These are phyloP conservation scores for Asarcornis scutulata DNA, from an alignment of 2,113 vertebrate species.

Conservation along the genomic window DNA sequence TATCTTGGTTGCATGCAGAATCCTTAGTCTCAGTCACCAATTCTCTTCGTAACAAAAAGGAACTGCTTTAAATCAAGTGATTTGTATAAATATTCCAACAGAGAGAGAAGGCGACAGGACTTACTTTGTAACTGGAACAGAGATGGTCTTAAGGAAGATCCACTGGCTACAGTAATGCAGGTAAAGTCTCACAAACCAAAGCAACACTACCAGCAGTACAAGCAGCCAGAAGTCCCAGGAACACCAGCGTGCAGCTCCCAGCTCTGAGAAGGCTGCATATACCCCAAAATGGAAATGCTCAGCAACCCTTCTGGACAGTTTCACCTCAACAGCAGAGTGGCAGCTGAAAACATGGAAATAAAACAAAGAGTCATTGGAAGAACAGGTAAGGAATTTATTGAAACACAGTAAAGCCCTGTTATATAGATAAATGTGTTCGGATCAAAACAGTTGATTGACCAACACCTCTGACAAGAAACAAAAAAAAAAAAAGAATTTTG, in stretches of 20 bases:
- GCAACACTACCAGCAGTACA: slow-evolving; percentile 78
- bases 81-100: not conserved
- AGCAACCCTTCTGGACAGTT: not conserved
- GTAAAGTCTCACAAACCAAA: slow-evolving; percentile 93
- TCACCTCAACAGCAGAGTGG: not conserved
- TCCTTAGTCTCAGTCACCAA: not conserved
- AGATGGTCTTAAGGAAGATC: slow-evolving; percentile 88
- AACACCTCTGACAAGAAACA: not conserved
- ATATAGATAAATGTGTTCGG: not conserved
- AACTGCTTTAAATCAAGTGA: not conserved
- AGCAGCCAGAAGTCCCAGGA: slow-evolving; percentile 82
- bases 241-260: slow-evolving; percentile 75
- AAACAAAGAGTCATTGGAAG: accelerated
- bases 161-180: slow-evolving; percentile 94
- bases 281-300: slow-evolving; percentile 72
- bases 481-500: not conserved
- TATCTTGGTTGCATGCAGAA: not conserved
- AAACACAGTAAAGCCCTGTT: not conserved
- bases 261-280: slow-evolving; percentile 77
- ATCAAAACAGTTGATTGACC: not conserved
- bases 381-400: not conserved
- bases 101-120: slow-evolving; percentile 21
- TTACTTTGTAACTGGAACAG: slow-evolving; percentile 92
- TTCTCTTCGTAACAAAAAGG: not conserved
- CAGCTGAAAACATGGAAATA: slow-evolving; percentile 55